Base-by-base conservation (phyloP, 92 coral and sea anemone species). In the Phenganax stokvisi region DNA sequence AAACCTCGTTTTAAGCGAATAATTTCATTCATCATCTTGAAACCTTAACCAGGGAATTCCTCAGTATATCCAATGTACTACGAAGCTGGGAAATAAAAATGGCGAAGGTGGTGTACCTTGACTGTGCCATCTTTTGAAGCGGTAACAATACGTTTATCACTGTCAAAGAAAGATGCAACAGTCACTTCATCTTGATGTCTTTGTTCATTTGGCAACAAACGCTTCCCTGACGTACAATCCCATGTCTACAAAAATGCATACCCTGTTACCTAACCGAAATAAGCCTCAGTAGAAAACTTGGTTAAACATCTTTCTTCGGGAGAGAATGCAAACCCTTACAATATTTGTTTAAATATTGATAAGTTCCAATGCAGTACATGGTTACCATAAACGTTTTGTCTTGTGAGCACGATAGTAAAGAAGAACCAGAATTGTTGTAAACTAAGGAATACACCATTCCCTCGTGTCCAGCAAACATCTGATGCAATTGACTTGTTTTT, bases 61-160 rank as follows among this genome's bases (percentile, higher is more conserved):
- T 66, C 27, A 7, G 7, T n/a, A 65, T 17, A 51, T 9, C 47
- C 37, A 63, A 16, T 16, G 31, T 53, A 17, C 8, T 85, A 83
- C 72, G 84, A 47, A 86, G 81, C 89, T 86, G 76, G 68, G 52
- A 84, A 60, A 71, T 54, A 80, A 8, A 70, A 4, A 28, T 27
- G 27, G 6, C 51, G 15, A 7, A 9, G 53, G 30, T 30, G 51
- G 17, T 60, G 13, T 77, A 94, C 98, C 92, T 87, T 91, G 13
- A 89, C 90, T 54, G 93, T 86, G 55, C 76, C 79, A 80, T 94
- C 97, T 54, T 92, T 93, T 9, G 97, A 92, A 1, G 93, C 92
- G 9, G 98, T 88, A n/a, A 87, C 88, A 16, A 94, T 67, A 29
- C 64, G 84, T 71, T 88, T 84, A 57, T 91, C 90, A 74, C 82